Evolutionary conservation across 2,113 vertebrate genomes (phyloP), one percentile per base, ranked within the genome.

Genomic region (Antennarius striatus): DNA sequence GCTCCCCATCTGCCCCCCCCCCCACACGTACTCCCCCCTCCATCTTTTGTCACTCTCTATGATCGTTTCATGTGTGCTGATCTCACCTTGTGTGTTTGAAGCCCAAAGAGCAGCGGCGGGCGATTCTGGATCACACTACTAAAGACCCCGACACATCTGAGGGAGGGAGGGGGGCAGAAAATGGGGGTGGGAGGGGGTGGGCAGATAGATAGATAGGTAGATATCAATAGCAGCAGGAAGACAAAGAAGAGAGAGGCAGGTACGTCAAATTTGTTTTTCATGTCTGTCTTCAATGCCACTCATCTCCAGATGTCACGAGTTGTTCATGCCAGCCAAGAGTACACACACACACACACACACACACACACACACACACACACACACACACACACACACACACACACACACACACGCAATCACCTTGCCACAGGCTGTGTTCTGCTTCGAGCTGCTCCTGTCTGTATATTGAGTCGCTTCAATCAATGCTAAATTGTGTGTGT

Each of bases 381-480:
- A 49, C 55, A 71, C 61, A 62, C 79, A 74, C 82, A 54, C 29
- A 15, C 51, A 58, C 68, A 73, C 68, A 66, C 78, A 80, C 79
- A 66, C 54, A 73, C 68, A 66, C 78, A 80, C 79, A 66, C 55
- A 61, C 77, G 80, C 78, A 62, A 54, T 90, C 84, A 91, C 89
- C 89, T 91, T 91, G 89, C 89, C 89, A 89, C 77, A 81, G 89
- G 89, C 88, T 73, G 74, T 89, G 79, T 87, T 80, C 88, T 81
- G 86, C 80, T 82, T 88, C 71, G 85, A 88, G 79, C 84, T 63
- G 12, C 30, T 67, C 54, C 71, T 67, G 75, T 82, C 68, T 83
- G 81, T 77, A 74, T 87, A 86, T 89, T 83, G 80, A 88, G 77
- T 79, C 45, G 54, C 72, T 86, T 81, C 68, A 81, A 82, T 91